phyloP scores from a whole-genome alignment of 64 coral and sea anemone species.

The Pachyseris speciosa region DNA sequence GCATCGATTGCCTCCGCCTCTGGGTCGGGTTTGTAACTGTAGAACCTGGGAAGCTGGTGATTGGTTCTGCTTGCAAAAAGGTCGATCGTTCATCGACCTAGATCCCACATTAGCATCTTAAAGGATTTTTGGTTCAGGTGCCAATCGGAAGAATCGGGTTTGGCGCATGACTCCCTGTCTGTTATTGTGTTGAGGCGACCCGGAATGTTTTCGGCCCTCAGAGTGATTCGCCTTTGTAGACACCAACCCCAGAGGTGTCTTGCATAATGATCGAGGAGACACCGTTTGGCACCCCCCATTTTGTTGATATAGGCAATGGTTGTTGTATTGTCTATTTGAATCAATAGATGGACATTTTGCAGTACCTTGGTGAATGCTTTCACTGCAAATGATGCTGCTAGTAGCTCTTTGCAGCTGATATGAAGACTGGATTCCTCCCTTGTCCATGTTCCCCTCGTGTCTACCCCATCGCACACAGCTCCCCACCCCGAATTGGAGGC shows the following conservation, averaged over 20 bases:
- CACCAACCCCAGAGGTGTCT: slow-evolving; percentile 1
- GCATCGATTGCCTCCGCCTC: slow-evolving; percentile 38
- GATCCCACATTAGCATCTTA: not conserved
- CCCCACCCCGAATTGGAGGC: slow-evolving; percentile 42
- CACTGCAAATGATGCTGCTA: not conserved
- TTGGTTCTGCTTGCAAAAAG: slow-evolving; percentile 50
- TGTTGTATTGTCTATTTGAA: slow-evolving; percentile 43
- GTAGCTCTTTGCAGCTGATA: not conserved
- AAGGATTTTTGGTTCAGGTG: not conserved
- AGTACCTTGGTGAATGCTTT: slow-evolving; percentile 10
- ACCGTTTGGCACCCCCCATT: not conserved
- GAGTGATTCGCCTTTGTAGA: not conserved
- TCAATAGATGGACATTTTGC: not conserved
- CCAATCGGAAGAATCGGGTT: slow-evolving; percentile 10
- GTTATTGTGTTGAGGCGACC: slow-evolving; percentile 7
- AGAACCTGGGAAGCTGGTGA: slow-evolving; percentile 32
- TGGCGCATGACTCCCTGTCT: slow-evolving; percentile 8
- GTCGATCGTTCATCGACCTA: slow-evolving; percentile 28
- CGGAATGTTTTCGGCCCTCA: slow-evolving; percentile 39
- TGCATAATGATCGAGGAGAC: slow-evolving; percentile 6
- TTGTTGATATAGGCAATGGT: slow-evolving; percentile 37
- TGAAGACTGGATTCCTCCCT: slow-evolving; percentile 4
- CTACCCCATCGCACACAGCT: slow-evolving; percentile 22
- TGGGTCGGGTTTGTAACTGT: slow-evolving; percentile 51
- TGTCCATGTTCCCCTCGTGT: slow-evolving; percentile 32